Base-by-base conservation (phyloP, 2,888 invertebrate genomes). In the Megalurothrips usitatus region DNA sequence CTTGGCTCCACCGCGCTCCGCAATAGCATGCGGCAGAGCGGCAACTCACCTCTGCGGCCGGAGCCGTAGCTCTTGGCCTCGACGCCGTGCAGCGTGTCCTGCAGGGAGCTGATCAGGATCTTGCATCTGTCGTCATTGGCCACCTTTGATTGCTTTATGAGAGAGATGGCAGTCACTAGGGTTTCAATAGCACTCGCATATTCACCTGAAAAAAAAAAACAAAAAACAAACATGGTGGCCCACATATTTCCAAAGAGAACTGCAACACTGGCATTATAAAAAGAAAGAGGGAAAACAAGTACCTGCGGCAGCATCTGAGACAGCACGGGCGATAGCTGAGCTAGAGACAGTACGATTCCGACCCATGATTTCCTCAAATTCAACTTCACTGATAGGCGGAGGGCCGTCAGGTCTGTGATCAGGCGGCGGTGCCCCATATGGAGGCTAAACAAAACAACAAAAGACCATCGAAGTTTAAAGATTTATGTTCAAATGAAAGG, bases 151-250 rank as follows among this genome's bases (percentile, higher is more conserved):
- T 99, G 98, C 87, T 98, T 98, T 84, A 99, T 99, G 82, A 99
- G 90, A 12, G 98, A 98, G 85, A 99, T 98, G 11, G 99, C 99
- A 0, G 99, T 99, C 82, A 98, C 97, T 83, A 99, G 90, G 4
- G 99, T 99, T 89, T 99, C 99, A 83, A 99, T 98, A 80, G 99
- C 99, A 87, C 97, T 97, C 1, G 97, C 96, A 88, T 96, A 98
- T 88, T 99, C 99, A 14, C 98, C 91, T 89, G 85, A 79, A 83
- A 83, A 23, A 79, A 47, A 75, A 43, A 75, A n/a, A 81, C n/a
- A 52, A 47, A 68, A 81, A 68, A 83, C 47, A 82, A 17, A 26
- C 14, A 14, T 49, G n/a, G 17, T 43, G 28, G 12, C 23, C 9
- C 26, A 75, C 23, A 11, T 23, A 8, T 6, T 17, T 58, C 17